Evolutionary conservation across 2,888 invertebrate genomes (phyloP).

Genomic region (Orthosia cruda): DNA sequence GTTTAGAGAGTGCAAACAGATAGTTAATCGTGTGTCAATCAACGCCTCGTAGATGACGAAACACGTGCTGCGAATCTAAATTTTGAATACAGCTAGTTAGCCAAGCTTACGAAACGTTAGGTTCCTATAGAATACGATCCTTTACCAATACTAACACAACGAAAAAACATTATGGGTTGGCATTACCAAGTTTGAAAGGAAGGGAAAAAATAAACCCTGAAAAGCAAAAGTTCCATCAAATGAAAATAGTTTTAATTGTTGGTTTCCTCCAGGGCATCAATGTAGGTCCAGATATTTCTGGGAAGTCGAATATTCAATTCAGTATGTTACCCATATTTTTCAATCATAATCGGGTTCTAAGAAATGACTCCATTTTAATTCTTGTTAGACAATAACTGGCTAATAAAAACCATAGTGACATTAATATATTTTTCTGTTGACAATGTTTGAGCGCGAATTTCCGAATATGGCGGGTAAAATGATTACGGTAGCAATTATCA

Average conservation of each 20-base stretch:
- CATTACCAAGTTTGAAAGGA: background rate
- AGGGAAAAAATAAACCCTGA: background rate
- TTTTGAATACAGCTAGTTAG: constrained; percentile 51
- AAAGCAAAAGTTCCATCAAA: background rate
- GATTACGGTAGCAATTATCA: constrained; percentile 72
- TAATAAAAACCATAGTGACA: constrained; percentile 52
- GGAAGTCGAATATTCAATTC: constrained; percentile 28
- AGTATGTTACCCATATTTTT: constrained; percentile 31
- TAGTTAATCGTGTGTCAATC: constrained; percentile 43
- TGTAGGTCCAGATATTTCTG: constrained; percentile 23
- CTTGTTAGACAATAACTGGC: constrained; percentile 21
- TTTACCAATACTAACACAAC: background rate
- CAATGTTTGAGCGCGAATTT: constrained; percentile 61
- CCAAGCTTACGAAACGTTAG: constrained; percentile 11
- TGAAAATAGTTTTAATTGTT: background rate
- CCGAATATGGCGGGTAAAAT: constrained; percentile 73
- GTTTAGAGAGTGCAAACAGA: constrained; percentile 27
- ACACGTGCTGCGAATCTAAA: constrained; percentile 9
- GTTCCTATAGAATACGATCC: background rate
- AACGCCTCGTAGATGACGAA: constrained; percentile 32
- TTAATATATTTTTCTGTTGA: constrained; percentile 61
- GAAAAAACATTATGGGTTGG: too few relatives aligned
- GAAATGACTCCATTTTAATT: constrained; percentile 32
- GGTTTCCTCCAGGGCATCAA: constrained; percentile 5
- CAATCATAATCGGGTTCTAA: constrained; percentile 32